phyloP scores from a whole-genome alignment of 2,797 vertebrate species.

The Bufotes viridis region DNA sequence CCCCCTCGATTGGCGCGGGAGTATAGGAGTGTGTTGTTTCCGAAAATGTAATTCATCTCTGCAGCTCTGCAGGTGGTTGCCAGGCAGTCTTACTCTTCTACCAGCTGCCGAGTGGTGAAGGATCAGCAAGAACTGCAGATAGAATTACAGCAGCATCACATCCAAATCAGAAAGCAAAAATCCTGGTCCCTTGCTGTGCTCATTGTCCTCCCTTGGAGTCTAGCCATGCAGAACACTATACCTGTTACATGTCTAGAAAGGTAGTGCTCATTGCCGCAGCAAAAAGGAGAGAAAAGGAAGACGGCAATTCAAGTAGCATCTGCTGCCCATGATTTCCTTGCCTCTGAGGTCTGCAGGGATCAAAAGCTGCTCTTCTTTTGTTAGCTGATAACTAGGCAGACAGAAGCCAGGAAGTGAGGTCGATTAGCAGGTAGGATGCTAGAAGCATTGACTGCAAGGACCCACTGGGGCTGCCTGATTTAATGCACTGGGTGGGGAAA shows the following conservation, averaged over 20 bases:
- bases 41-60: conserved; percentile 99
- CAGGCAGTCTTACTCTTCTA: conserved; percentile 81
- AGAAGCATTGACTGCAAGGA: conserved; percentile 71
- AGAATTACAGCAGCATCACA: conserved; percentile 85
- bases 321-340: conserved; percentile 68
- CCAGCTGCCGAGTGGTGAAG: conserved; percentile 80
- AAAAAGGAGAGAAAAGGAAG: conserved; percentile 42
- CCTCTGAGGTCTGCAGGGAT: conserved; percentile 68
- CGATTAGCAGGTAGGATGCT: conserved; percentile 73
- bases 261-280: conserved; percentile 66
- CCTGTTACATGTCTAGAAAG: conserved; percentile 67
- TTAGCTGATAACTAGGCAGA: conserved; percentile 70
- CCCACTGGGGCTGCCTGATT: conserved; percentile 74
- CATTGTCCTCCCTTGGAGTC: conserved; percentile 68
- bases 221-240: conserved; percentile 67
- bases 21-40: conserved; percentile 94
- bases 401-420: conserved; percentile 72
- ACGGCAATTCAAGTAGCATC: conserved; percentile 65
- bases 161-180: conserved; percentile 74
- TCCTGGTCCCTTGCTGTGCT: conserved; percentile 70
- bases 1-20: conserved; percentile 85
- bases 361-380: conserved; percentile 71
- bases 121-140: conserved; percentile 78
- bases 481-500: conserved; percentile 77
- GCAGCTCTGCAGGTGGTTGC: conserved; percentile 81